phyloP scores from a whole-genome alignment of 2,888 invertebrate species.

The Phrixothrix hirtus region DNA sequence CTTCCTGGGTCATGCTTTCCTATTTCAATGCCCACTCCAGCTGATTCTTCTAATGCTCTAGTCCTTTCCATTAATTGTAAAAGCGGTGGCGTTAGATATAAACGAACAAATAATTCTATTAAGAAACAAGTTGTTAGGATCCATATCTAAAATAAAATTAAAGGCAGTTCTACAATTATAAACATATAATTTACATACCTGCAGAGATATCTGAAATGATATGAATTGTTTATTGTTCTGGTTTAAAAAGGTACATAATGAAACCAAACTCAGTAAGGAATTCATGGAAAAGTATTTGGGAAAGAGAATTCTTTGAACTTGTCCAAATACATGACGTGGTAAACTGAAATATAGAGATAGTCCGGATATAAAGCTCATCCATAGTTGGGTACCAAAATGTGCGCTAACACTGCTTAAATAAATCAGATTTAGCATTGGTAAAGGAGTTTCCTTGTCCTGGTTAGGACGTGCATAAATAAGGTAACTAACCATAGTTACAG shows the following conservation, averaged over 20 bases:
- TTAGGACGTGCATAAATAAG: conserved; percentile 55
- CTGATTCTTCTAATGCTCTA: conserved; percentile 72
- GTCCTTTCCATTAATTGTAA: conserved; percentile 74
- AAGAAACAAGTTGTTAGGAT: conserved; percentile 69
- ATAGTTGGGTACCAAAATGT: conserved; percentile 85
- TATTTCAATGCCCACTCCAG: conserved; percentile 78
- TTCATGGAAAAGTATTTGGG: conserved; percentile 86
- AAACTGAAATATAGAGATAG: conserved; percentile 82
- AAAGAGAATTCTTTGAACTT: conserved; percentile 83
- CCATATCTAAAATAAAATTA: conserved; percentile 61
- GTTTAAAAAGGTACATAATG: conserved; percentile 70
- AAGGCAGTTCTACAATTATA: background rate
- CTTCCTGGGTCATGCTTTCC: conserved; percentile 73
- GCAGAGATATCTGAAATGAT: conserved; percentile 59
- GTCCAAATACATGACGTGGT: conserved; percentile 84
- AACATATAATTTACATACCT: conserved; percentile 52
- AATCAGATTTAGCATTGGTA: conserved; percentile 63
- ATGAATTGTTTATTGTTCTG: conserved; percentile 61
- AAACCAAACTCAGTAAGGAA: conserved; percentile 72
- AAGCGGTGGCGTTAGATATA: conserved; percentile 76
- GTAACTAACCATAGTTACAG: conserved; percentile 60
- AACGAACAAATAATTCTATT: conserved; percentile 74
- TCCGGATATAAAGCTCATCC: conserved; percentile 93
- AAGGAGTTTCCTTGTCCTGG: conserved; percentile 46
- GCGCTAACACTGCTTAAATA: conserved; percentile 79